Evolutionary conservation across 2,797 vertebrate species (phyloP).

Genomic region (Trachurus trachurus): DNA sequence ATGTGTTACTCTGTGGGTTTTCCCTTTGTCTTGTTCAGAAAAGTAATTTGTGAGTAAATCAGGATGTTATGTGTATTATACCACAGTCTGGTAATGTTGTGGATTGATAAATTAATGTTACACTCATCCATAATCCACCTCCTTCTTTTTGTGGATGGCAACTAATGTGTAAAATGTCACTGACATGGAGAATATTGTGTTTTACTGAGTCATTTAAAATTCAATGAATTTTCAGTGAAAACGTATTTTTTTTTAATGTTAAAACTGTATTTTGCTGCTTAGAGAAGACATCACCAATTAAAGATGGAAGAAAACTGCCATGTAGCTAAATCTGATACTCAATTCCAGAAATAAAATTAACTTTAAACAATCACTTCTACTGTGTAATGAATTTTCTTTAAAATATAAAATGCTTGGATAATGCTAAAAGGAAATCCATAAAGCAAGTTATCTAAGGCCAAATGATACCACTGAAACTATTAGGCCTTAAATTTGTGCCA

Average conservation of each 20-base stretch:
- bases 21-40: constrained; percentile 10
- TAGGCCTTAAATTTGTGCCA: not conserved
- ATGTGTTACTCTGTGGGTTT: constrained; percentile 14
- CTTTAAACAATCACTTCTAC: not conserved
- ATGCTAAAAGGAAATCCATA: not conserved
- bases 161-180: constrained; percentile 24
- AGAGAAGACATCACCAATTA: constrained; percentile 27
- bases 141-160: constrained; percentile 9
- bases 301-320: constrained; percentile 46
- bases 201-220: constrained; percentile 4
- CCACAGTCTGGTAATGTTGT: constrained; percentile 3
- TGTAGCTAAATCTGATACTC: constrained; percentile 27
- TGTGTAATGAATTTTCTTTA: not conserved
- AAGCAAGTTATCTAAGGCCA: not conserved
- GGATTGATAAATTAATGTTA: constrained; percentile 9
- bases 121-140: not conserved
- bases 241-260: constrained; percentile 70
- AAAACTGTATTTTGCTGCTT: constrained; percentile 49
- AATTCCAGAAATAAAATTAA: constrained; percentile 60
- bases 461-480: not conserved
- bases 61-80: constrained; percentile 12
- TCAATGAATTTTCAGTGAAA: constrained; percentile 50
- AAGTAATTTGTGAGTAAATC: constrained; percentile 11
- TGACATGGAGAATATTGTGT: constrained; percentile 19
- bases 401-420: not conserved